Evolutionary conservation across 2,797 vertebrate species (phyloP).

Genomic region (Percopsis omiscomaycus): DNA sequence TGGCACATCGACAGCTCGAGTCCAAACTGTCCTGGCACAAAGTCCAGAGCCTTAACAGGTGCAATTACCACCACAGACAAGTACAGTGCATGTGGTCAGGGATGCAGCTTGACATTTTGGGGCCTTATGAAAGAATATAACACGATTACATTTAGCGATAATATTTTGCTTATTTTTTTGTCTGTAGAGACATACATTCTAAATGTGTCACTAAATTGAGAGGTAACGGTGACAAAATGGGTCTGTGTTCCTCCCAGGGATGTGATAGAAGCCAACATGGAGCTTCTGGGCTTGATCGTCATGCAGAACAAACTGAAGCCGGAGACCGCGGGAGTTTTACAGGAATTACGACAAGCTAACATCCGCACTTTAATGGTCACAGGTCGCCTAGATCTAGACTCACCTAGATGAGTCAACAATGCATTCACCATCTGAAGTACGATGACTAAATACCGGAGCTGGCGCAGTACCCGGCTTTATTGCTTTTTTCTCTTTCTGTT

Average conservation of each 20-base stretch:
- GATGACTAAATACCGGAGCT: no score
- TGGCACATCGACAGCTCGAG: conserved; percentile 91
- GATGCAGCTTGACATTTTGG: no score
- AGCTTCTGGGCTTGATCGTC: conserved; percentile 93
- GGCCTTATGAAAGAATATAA: no score
- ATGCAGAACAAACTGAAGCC: conserved; percentile 98
- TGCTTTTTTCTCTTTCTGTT: neutral
- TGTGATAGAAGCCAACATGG: conserved; percentile 91
- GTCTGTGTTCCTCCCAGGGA: conserved; percentile 74
- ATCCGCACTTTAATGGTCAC: conserved; percentile 98
- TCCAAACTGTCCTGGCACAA: conserved; percentile 95
- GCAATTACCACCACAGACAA: conserved; percentile 28
- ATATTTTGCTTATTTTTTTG: neutral
- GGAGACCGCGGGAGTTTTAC: conserved; percentile 88
- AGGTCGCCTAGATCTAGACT: conserved; percentile 71
- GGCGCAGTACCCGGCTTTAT: no score
- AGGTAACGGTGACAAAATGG: conserved; percentile 1
- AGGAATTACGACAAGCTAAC: conserved; percentile 86
- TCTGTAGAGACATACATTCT: neutral
- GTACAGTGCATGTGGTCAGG: no score
- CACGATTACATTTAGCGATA: neutral
- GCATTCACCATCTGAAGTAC: no score
- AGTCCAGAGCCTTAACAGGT: conserved; percentile 93
- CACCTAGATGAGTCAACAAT: no score
- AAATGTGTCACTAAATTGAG: neutral